These are phyloP conservation scores for Hafferia zeledoni DNA, from an alignment of 2,797 vertebrate species.

Conservation along the genomic window DNA sequence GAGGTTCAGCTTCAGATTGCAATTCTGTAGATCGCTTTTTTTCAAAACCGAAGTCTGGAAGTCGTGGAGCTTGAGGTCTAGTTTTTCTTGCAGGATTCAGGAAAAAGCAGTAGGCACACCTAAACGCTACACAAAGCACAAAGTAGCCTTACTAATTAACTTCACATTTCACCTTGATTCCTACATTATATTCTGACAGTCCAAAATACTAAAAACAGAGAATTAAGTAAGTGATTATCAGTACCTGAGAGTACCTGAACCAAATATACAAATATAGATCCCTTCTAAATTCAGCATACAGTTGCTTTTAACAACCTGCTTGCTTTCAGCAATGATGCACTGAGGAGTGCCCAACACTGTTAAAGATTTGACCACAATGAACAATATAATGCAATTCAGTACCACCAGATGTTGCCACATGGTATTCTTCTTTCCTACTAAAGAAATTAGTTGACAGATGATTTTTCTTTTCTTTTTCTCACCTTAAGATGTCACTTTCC, in stretches of 20 bases:
- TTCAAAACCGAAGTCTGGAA: conserved; percentile 86
- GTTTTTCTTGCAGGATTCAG: conserved; percentile 97
- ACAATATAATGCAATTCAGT: neutral
- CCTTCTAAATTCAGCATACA: neutral
- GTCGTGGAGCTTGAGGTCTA: conserved; percentile 91
- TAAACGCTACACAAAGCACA: conserved; percentile 86
- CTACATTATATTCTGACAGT: neutral
- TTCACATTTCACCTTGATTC: neutral
- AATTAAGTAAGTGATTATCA: neutral
- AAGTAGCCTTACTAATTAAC: neutral
- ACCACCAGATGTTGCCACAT: neutral
- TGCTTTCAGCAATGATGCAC: neutral
- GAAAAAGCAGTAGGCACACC: conserved; percentile 98
- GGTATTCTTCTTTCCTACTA: neutral
- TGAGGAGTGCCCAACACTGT: neutral
- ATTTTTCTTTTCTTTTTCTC: neutral
- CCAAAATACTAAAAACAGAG: neutral
- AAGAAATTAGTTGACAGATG: neutral
- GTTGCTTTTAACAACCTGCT: neutral
- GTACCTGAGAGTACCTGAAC: neutral
- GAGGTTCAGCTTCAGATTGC: conserved; percentile 31
- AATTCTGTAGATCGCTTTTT: conserved; percentile 69
- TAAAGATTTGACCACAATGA: neutral
- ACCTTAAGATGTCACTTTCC: neutral
- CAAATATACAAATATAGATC: neutral